Conservation (phyloP, 2,113 vertebrate species). For the Struthidea cinerea region DNA sequence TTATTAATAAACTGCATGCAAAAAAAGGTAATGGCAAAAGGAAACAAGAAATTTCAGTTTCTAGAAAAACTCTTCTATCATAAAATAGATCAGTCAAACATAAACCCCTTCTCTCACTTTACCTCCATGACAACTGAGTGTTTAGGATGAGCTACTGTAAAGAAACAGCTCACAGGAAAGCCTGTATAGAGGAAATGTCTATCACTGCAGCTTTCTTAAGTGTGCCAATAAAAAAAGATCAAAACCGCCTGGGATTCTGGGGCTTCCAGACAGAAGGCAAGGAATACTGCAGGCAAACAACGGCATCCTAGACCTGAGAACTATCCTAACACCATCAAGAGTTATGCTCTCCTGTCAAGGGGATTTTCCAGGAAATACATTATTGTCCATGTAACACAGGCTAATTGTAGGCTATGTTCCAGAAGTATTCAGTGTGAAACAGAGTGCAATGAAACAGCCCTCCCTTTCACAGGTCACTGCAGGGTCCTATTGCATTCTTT, state of each 20-base stretch:
- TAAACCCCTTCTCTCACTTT: not conserved
- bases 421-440: not conserved
- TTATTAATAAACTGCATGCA: not conserved
- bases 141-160: not conserved
- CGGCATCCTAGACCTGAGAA: not conserved
- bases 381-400: not conserved
- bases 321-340: not conserved
- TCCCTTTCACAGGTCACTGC: not conserved
- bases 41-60: not conserved
- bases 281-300: not conserved
- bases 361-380: not conserved
- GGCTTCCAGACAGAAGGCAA: not conserved
- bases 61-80: not conserved
- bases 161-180: not conserved
- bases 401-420: not conserved
- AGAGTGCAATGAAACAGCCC: not conserved
- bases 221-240: not conserved
- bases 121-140: not conserved
- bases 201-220: not conserved
- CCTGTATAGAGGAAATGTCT: not conserved
- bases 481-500: not conserved
- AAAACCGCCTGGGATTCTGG: not conserved
- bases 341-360: not conserved
- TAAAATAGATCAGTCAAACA: not conserved
- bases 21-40: not conserved